Evolutionary conservation across 2,113 vertebrate species (phyloP), one percentile per base, ranked within the genome.

Genomic region (Apteryx owenii): DNA sequence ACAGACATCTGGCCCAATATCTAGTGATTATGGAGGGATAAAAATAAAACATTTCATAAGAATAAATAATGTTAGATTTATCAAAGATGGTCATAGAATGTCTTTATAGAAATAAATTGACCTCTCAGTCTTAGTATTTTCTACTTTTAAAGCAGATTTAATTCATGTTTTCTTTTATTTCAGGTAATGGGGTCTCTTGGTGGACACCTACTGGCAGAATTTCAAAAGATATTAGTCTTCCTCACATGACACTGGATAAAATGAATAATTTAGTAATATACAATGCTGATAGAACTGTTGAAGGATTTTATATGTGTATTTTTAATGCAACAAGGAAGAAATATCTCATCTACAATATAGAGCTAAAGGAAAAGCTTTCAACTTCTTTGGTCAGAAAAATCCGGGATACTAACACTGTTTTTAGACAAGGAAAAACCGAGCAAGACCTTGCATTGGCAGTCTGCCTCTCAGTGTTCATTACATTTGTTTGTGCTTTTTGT

Each of bases 401-500:
- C 50, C 23, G 58, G 71, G 93, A 96, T 8, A n/a, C 33, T 22
- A 71, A 12, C 1, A 4, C 11, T 3, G 26, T 1, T 25, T 40
- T 51, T 9, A 64, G 82, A 51, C 42, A 82, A 29, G 76, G 81
- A 12, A 65, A 23, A 9, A 36, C 81, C 0, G 51, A 98, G 38
- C 90, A 95, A 54, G 44, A 98, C 29, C 96, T 99, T 14, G 14
- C 77, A 7, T 75, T 99, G 87, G 99, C 98, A 4, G 94, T 99
- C 51, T 98, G 98, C 90, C 98, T 99, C 66, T 99, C 99, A 0
- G 98, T 99, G 92, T 81, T 99, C 65, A 95, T 99, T 79, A 99
- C 99, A 0, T 99, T 99, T 75, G 44, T 99, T 6, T 90, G 98
- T 58, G 99, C 99, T 40, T 99, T 99, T 96, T 97, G 98, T 58